Base-by-base conservation (phyloP, 2,113 vertebrate species). In the Mastomys coucha region DNA sequence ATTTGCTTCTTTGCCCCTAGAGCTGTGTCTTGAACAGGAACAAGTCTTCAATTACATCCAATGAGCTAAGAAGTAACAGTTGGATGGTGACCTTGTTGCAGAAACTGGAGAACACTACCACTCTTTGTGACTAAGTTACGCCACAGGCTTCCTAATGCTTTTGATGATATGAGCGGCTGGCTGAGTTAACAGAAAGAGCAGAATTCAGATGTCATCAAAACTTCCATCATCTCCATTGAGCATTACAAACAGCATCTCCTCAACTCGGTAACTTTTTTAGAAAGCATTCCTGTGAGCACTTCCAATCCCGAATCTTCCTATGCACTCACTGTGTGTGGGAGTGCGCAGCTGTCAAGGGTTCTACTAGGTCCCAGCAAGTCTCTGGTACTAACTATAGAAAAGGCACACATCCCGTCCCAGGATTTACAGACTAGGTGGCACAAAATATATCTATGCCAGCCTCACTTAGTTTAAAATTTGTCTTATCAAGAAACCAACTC, bases 31-130 rank as follows among this genome's bases (percentile, higher is more conserved):
- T 56, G 89, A 53, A 94, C 14, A 70, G 45, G 8, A 91, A 91
- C 31, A 73, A 45, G 53, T 81, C 49, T 45, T 85, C 49, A 88
- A 33, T 94, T 89, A 89, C 69, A 75, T 94, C 51, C 85, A 82
- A 65, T 77, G 39, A 76, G 88, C 85, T 88, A 95, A 93, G 53
- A 95, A 95, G 73, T 26, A 51, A 65, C n/a, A 51, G 31, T 94
- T 75, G 89, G 20, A 9, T 60, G 69, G 91, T 51, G 80, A 85
- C 39, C 91, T 49, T 85, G 39, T 58, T 72, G 17, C 33, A 82
- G 16, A 53, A 51, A 89, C 13, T 58, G 5, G 42, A 33, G 22
- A 80, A 67, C 85, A 80, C 56, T 77, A 53, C 67, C 31, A 80
- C 2, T 91, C 94, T 77, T 58, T 63, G 80, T 84, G 22, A 42